Evolutionary conservation across 1,140 invertebrate species (phyloP), one percentile per base, ranked within the genome.

Genomic region (Bombyx mandarina): DNA sequence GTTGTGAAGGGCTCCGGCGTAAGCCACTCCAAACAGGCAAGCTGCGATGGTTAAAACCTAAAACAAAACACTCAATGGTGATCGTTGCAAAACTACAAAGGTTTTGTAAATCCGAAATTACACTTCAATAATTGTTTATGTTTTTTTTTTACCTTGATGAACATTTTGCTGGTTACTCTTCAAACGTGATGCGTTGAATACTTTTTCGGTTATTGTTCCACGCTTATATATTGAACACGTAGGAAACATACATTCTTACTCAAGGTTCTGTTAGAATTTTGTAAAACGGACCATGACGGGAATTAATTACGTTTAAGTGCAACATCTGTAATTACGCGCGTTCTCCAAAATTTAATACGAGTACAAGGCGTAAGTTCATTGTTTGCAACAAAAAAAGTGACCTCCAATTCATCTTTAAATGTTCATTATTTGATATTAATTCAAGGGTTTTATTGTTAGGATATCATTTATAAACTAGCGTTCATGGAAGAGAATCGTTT

Each of bases 21-120:
- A 50, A 45, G 65, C 60, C 9, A 71, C n/a, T 53, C 69, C 69
- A 48, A 71, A 61, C 10, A 67, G 58, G 61, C 68, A 71, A 47
- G 57, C 52, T 26, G 63, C 53, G 22, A 62, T 22, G 18, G 61
- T 55, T 22, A 61, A 54, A 44, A 71, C 53, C 69, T 71, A 54
- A 43, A 65, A 60, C 0, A 43, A n/a, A 52, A 8, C 2, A 52
- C 26, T 52, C 7, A 22, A 52, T 42, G 6, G 50, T 9, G 50
- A 52, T 52, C 45, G 3, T 47, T 47, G 12, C 45, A 47, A 47
- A 46, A 5, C 26, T 5, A 35, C 26, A 35, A 35, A 35, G 2
- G 26, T 5, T 35, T 3, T 35, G 26, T 35, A 35, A 35, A 35
- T 3, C 26, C 26, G 4, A 35, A 35, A 35, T 35, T 35, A 35